Conservation (phyloP, 2,113 vertebrate species). For the Xerus inauris region DNA sequence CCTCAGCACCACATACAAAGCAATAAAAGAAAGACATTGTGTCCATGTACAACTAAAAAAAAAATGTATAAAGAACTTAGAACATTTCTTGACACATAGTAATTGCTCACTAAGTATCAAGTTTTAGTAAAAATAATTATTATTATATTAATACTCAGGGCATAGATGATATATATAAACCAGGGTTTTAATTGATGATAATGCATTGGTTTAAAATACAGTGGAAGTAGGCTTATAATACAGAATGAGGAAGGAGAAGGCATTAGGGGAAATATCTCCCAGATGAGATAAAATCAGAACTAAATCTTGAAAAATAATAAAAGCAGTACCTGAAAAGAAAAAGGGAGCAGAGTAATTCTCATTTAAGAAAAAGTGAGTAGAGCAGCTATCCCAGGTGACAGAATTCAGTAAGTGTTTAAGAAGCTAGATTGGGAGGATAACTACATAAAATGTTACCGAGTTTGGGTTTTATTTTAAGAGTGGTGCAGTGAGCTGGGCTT, state of each 20-base stretch:
- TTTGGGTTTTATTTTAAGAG: neutral
- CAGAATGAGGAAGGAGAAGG: neutral
- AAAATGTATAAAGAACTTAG: neutral
- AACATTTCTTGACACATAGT: neutral
- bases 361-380: neutral
- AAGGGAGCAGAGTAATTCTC: neutral
- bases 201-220: neutral
- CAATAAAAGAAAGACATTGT: too few species aligned
- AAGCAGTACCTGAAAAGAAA: neutral
- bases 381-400: neutral
- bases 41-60: too few species aligned
- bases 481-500: neutral
- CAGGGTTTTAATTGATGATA: neutral
- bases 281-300: neutral
- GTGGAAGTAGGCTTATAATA: neutral
- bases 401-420: neutral
- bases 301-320: neutral
- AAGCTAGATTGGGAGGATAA: accelerated
- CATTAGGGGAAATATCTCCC: neutral
- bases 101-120: neutral
- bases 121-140: neutral
- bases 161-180: neutral
- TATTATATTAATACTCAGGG: neutral
- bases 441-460: neutral
- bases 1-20: too few species aligned